Conservation (phyloP, 2,797 vertebrate species). For the Varecia variegata region DNA sequence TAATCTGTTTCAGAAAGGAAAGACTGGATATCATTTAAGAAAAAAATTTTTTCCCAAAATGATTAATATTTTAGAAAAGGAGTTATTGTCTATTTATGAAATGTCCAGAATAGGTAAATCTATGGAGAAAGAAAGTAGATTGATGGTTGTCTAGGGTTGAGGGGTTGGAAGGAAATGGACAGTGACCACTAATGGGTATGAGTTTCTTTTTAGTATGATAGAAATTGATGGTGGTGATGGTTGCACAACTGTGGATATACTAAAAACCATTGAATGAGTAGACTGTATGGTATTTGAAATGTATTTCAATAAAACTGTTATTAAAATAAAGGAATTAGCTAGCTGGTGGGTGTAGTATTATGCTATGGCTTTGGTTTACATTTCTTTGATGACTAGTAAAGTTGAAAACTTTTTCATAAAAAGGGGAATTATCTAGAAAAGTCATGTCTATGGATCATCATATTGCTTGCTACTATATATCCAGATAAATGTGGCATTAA, state of each 20-base stretch:
- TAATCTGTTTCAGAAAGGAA: neutral
- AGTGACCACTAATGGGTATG: neutral
- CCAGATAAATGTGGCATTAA: neutral
- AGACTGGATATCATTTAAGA: neutral
- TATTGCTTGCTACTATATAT: neutral
- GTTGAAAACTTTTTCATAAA: neutral
- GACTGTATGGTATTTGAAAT: neutral
- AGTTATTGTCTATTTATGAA: neutral
- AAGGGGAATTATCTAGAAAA: neutral
- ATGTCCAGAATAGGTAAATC: neutral
- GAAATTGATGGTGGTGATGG: neutral
- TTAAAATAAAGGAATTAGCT: neutral
- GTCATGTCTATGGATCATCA: neutral
- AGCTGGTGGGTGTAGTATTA: neutral
- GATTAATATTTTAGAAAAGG: neutral
- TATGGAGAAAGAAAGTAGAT: neutral
- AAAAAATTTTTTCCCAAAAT: neutral
- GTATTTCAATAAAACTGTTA: neutral
- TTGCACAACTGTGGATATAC: neutral
- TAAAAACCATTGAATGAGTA: neutral
- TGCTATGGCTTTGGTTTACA: neutral
- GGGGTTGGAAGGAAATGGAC: neutral
- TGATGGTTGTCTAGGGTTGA: neutral
- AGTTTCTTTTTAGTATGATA: neutral
- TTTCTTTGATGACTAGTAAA: conserved; percentile 12